Percentiles rank a stretch among this genome's conserved stretches.
These are phyloP conservation scores for Herpetotheres cachinnans DNA, from an alignment of 2,113 vertebrate species.

Conservation along the genomic window DNA sequence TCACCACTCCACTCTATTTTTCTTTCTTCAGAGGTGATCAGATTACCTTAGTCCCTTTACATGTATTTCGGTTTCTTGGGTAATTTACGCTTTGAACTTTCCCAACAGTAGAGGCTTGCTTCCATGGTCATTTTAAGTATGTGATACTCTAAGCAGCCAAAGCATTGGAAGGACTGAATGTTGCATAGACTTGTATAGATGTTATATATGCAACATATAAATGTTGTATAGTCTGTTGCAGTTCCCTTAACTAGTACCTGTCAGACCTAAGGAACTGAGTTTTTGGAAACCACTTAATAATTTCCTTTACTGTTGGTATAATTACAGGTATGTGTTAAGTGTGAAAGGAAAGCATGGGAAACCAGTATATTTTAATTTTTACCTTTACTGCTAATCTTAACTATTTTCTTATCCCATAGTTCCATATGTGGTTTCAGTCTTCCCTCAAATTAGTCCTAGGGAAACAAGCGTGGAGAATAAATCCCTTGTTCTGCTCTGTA, in stretches of 20 bases:
- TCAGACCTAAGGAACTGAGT: neutral
- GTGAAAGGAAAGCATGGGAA: neutral
- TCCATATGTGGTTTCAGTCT: neutral
- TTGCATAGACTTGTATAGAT: neutral
- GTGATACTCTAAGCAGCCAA: neutral
- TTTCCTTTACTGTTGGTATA: neutral
- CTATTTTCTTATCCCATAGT: neutral
- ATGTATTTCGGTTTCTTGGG: neutral
- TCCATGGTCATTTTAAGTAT: neutral
- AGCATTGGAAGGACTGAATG: neutral
- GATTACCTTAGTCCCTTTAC: neutral
- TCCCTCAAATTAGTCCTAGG: neutral
- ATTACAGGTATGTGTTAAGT: neutral
- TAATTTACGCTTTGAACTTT: neutral
- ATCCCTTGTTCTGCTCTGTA: neutral
- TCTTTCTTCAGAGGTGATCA: neutral
- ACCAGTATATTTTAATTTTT: neutral
- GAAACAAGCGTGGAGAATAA: neutral
- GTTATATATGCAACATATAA: too few relatives aligned
- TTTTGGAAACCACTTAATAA: neutral
- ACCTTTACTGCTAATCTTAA: neutral
- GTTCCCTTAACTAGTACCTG: neutral
- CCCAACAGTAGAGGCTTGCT: neutral
- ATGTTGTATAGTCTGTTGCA: neutral
- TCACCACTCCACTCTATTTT: neutral